Evolutionary conservation across 2,113 vertebrate species (phyloP), one percentile per base, ranked within the genome.

Genomic region (Triplophysa siluroides): DNA sequence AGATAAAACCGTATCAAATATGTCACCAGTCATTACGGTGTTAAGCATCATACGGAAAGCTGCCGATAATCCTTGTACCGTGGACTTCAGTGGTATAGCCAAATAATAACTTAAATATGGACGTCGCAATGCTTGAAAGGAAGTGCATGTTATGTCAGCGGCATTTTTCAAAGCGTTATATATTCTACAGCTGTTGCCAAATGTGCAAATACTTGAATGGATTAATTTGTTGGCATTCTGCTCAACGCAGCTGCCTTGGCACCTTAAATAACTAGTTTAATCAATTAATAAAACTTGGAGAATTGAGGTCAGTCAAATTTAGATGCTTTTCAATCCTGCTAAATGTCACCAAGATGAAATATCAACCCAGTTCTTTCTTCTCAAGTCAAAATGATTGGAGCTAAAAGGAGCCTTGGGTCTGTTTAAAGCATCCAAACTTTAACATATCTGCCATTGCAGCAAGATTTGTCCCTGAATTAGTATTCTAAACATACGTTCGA

Each of bases 401-500:
- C 43, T 45, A 45, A 45, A 12, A 45, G 43, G 43, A 61, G 41
- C 26, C 8, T 16, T 47, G n/a, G n/a, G 54, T 58, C 18, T 19
- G n/a, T 58, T 58, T 58, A 12, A 3, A 33, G 10, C 18, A 62
- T 24, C 19, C 6, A 0, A 6, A 45, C 18, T 45, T 43, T 33
- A 19, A 16, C 54, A 21, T 10, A 16, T 38, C 26, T 54, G 41
- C 26, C 24, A 19, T 50, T 77, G 19, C 45, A 52, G 74, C 45
- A 54, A 62, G 13, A 66, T 12, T 77, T 14, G 61, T 77, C 43
- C 50, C 29, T 77, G 38, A 65, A 77, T 77, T 77, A 65, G 75
- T 77, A 77, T 77, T 65, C 75, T 33, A 62, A 14, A 63, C 8
- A 2, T 33, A 54, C 6, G 14, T 63, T 76, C 1, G 18, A 66